These are phyloP conservation scores for Cephalopterus ornatus DNA, from an alignment of 2,113 vertebrate species.

Conservation along the genomic window DNA sequence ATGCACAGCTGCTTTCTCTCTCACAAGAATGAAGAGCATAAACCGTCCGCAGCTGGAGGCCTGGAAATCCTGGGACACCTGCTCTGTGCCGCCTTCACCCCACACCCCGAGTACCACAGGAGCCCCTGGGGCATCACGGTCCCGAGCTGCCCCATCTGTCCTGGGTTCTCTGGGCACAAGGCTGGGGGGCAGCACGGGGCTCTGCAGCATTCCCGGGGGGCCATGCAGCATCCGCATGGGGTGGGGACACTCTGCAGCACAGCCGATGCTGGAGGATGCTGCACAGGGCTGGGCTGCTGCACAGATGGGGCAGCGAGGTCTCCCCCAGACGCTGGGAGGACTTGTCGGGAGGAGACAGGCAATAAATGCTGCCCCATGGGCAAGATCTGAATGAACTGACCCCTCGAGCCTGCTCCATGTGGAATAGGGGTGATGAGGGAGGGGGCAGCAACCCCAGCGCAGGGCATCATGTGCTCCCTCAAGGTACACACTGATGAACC, in stretches of 20 bases:
- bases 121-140: fast-evolving
- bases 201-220: background rate
- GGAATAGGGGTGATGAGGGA: background rate
- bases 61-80: background rate
- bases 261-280: fast-evolving
- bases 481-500: background rate
- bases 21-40: fast-evolving
- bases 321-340: background rate
- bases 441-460: fast-evolving
- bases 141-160: fast-evolving
- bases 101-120: fast-evolving
- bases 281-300: background rate
- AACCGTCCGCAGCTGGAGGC: fast-evolving
- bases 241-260: background rate
- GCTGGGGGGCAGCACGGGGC: fast-evolving
- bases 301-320: fast-evolving
- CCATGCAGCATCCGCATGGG: fast-evolving
- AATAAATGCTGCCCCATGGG: background rate
- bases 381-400: background rate
- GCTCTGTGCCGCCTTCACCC: fast-evolving
- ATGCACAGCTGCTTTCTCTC: fast-evolving
- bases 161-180: fast-evolving
- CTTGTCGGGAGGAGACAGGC: fast-evolving
- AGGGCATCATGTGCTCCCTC: background rate
- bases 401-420: fast-evolving